phyloP scores from a whole-genome alignment of 92 coral and sea anemone genomes.

The Phenganax marumi region DNA sequence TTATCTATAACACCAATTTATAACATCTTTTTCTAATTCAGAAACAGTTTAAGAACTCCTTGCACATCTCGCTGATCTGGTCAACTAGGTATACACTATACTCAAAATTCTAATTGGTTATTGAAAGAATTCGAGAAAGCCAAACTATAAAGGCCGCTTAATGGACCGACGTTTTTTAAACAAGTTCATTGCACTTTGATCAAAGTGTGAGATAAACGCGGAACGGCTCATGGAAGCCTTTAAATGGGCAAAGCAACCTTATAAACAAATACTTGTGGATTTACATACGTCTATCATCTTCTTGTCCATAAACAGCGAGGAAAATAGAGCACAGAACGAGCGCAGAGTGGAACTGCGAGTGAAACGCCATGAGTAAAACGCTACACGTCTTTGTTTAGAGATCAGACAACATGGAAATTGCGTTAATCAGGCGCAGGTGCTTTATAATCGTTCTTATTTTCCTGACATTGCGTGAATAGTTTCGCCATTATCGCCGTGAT shows the following conservation, averaged over 20 bases:
- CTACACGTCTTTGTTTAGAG: background rate
- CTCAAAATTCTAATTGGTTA: no score
- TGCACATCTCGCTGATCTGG: no score
- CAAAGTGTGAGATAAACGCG: no score
- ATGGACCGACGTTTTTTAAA: no score
- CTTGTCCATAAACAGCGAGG: slow-evolving; percentile 3
- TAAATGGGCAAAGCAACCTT: background rate
- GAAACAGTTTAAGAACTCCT: no score
- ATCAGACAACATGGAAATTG: background rate
- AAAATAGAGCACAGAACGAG: background rate
- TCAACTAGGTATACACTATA: no score
- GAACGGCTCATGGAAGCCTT: no score
- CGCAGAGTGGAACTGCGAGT: background rate
- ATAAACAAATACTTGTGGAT: slow-evolving; percentile 2
- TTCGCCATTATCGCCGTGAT: background rate
- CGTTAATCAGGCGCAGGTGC: slow-evolving; percentile 4
- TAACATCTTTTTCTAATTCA: no score
- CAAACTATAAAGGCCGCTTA: no score
- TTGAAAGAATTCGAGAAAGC: no score
- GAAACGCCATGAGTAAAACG: slow-evolving; percentile 8
- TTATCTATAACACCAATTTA: no score
- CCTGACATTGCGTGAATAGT: slow-evolving; percentile 12
- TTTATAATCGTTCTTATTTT: background rate
- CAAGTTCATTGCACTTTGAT: no score
- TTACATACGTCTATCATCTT: slow-evolving; percentile 8